A percentile compares a stretch with the other conserved stretches of the same genome.
Evolutionary conservation across 2,888 invertebrate species (phyloP).

Genomic region (Dynastes hyllus): DNA sequence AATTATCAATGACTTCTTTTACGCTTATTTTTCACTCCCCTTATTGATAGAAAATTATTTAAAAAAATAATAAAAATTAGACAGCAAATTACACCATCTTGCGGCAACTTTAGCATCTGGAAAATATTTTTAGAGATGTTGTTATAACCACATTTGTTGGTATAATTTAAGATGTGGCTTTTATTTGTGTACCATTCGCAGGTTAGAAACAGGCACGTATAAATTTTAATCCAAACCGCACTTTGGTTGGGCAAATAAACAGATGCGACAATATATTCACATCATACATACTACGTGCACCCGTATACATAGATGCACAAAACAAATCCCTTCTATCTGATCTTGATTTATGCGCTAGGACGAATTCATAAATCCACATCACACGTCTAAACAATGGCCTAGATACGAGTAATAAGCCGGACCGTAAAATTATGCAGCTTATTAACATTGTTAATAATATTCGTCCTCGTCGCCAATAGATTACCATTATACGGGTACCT

Average conservation of each 20-base stretch:
- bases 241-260: constrained; percentile 20
- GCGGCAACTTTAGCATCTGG: too few relatives aligned
- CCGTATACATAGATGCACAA: constrained; percentile 21
- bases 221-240: constrained; percentile 14
- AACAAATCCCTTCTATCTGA: constrained; percentile 31
- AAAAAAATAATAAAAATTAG: too few relatives aligned
- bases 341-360: constrained; percentile 43
- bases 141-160: too few relatives aligned
- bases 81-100: too few relatives aligned
- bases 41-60: too few relatives aligned
- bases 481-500: constrained; percentile 49
- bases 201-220: constrained; percentile 18
- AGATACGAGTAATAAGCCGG: constrained; percentile 49
- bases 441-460: constrained; percentile 54
- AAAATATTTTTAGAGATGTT: too few relatives aligned
- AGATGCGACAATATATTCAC: constrained; percentile 30
- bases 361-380: constrained; percentile 49
- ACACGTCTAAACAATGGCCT: constrained; percentile 44
- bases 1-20: too few relatives aligned
- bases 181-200: too few relatives aligned
- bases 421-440: constrained; percentile 53
- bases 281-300: constrained; percentile 14
- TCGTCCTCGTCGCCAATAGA: constrained; percentile 47
- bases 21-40: too few relatives aligned
- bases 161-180: too few relatives aligned